Conservation (phyloP, 2,888 invertebrate genomes). For the Aleiodes testaceus region DNA sequence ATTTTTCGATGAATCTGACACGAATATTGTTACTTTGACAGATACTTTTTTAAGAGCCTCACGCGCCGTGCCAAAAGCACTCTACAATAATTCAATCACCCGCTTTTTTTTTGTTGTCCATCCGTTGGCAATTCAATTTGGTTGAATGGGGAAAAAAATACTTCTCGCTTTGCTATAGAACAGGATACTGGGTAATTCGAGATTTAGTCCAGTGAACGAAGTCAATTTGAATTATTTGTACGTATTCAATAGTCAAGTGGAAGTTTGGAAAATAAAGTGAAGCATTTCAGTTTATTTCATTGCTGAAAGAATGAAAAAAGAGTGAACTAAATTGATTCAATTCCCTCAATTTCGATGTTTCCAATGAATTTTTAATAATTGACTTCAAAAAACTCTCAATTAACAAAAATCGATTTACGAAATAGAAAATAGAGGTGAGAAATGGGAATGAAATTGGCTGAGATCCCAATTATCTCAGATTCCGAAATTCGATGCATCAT, state of each 20-base stretch:
- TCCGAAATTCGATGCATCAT: constrained; percentile 54
- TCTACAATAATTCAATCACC: constrained; percentile 30
- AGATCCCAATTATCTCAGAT: constrained; percentile 63
- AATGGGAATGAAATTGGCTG: constrained; percentile 53
- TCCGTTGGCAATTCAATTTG: constrained; percentile 21
- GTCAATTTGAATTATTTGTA: constrained; percentile 5
- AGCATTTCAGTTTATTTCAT: not conserved
- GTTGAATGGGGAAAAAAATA: constrained; percentile 8
- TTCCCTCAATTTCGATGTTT: no score
- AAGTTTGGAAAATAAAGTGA: not conserved
- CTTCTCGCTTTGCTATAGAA: not conserved
- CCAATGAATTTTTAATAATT: no score
- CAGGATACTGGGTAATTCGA: constrained; percentile 16
- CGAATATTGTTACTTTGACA: constrained; percentile 19
- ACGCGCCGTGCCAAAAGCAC: constrained; percentile 16
- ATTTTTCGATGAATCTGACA: not conserved
- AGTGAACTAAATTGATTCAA: no score
- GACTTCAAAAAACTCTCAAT: not conserved
- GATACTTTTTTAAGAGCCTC: constrained; percentile 12
- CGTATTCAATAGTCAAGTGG: constrained; percentile 3
- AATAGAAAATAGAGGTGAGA: constrained; percentile 28
- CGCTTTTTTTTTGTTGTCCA: constrained; percentile 16
- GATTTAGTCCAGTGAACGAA: constrained; percentile 14
- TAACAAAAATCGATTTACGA: not conserved
- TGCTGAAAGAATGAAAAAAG: not conserved